Evolutionary conservation across 2,888 invertebrate genomes (phyloP), one percentile per base, ranked within the genome.

Genomic region (Pyrrhosoma nymphula): DNA sequence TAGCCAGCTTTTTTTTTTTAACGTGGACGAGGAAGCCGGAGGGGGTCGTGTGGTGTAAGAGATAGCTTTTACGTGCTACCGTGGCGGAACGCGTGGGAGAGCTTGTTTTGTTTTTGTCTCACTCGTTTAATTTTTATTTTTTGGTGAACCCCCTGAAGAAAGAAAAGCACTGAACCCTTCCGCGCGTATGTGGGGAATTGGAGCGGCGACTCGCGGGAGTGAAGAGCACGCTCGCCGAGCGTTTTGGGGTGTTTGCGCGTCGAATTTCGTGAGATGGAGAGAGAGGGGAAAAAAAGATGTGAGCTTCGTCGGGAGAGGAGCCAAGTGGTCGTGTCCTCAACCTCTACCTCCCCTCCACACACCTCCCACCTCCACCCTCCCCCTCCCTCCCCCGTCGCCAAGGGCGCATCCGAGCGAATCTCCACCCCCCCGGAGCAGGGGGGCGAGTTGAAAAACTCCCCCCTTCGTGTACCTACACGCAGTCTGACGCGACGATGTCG

Each of bases 331-430:
- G 35, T 26, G 82, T 82, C 47, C 47, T 47, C 47, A n/a, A n/a
- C n/a, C n/a, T n/a, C n/a, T n/a, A n/a, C n/a, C n/a, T n/a, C n/a
- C n/a, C n/a, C n/a, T n/a, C n/a, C 18, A 60, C 60, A 0, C 47
- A 47, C 60, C 60, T 12, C 60, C 60, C 60, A 12, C 20, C 18
- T 16, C 47, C 47, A 47, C 47, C 47, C 4, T 8, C 47, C 47
- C 69, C n/a, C n/a, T 23, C 69, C 69, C 8, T 6, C 69, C 0
- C 69, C 69, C 35, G 16, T 35, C 14, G 30, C 82, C 30, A 26
- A 35, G 82, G 16, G 82, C 82, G 82, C 82, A 82, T 82, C 82
- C 82, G 82, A 82, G 82, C 82, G 82, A 35, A 82, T 82, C 82
- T 35, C 35, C 14, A 3, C 2, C 35, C 35, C 82, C 35, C 82